A percentile compares a stretch with the other conserved stretches of the same genome.
phyloP scores from a whole-genome alignment of 30 jellyfish, hydroid and myxozoan species.

The Hydra vulgaris region DNA sequence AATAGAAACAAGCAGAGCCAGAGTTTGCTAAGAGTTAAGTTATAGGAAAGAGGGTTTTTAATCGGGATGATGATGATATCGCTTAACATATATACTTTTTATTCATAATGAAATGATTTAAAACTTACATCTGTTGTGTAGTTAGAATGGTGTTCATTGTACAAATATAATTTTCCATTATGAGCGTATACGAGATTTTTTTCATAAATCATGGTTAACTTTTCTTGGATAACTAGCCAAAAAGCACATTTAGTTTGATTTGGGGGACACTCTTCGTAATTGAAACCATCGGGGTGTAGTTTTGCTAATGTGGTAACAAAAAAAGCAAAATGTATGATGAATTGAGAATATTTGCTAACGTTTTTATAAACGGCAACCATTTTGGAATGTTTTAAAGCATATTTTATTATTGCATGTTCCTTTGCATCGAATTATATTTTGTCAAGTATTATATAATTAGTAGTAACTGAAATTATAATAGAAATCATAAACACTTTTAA shows the following conservation, averaged over 20 bases:
- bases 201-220: slow-evolving; percentile 72
- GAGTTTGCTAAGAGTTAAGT: too few species aligned
- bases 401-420: too few species aligned
- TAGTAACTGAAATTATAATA: too few species aligned
- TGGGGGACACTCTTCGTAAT: slow-evolving; percentile 31
- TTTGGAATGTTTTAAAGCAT: not conserved
- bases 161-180: slow-evolving; percentile 43
- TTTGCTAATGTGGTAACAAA: slow-evolving; percentile 5
- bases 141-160: slow-evolving; percentile 73
- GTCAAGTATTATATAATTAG: too few species aligned
- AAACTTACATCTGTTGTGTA: slow-evolving; percentile 50
- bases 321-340: not conserved
- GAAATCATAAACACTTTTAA: too few species aligned
- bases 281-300: slow-evolving; percentile 23
- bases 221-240: slow-evolving; percentile 71
- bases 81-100: not conserved
- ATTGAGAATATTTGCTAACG: not conserved
- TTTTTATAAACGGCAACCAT: not conserved
- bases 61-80: too few species aligned
- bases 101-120: too few species aligned
- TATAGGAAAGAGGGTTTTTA: too few species aligned
- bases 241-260: slow-evolving; percentile 41
- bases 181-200: slow-evolving; percentile 83
- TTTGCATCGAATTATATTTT: too few species aligned
- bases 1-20: too few species aligned